Evolutionary conservation across 2,113 vertebrate species (phyloP).

Genomic region (Rhinopomastus cyanomelas): DNA sequence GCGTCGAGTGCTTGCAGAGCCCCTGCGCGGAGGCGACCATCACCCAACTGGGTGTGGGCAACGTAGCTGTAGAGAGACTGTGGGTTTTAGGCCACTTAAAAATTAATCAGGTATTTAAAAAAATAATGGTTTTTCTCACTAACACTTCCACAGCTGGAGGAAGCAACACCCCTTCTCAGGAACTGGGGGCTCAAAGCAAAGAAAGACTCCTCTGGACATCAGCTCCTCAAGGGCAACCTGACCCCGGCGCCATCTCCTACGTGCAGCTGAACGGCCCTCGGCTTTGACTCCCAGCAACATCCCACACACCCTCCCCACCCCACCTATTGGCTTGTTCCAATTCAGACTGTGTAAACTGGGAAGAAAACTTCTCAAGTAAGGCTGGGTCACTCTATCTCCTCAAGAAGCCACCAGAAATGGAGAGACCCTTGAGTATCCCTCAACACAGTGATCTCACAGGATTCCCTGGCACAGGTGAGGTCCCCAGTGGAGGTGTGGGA

Average conservation of each 20-base stretch:
- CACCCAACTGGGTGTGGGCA: not conserved
- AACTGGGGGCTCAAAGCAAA: not conserved
- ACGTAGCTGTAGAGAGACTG: not conserved
- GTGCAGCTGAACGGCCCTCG: not conserved
- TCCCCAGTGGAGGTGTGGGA: rapidly evolving
- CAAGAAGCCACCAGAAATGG: not conserved
- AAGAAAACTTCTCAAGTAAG: not conserved
- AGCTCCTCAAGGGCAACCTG: not conserved
- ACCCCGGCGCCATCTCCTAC: rapidly evolving
- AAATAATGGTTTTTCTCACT: constrained; percentile 21
- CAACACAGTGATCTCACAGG: rapidly evolving
- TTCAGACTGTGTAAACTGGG: not conserved
- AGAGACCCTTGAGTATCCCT: not conserved
- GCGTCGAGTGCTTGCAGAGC: rapidly evolving
- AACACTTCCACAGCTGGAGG: constrained; percentile 15
- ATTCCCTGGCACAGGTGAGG: not conserved
- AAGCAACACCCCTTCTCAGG: not conserved
- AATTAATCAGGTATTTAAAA: constrained; percentile 52
- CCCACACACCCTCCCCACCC: not conserved
- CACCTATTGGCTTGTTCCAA: not conserved
- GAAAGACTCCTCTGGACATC: not conserved
- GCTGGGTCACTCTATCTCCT: rapidly evolving
- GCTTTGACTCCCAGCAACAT: not conserved
- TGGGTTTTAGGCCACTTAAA: constrained; percentile 30
- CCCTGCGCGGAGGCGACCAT: rapidly evolving